A percentile compares a stretch with the other conserved stretches of the same genome.
phyloP scores from a whole-genome alignment of 2,888 invertebrate species.

The Steinernema carpocapsae region DNA sequence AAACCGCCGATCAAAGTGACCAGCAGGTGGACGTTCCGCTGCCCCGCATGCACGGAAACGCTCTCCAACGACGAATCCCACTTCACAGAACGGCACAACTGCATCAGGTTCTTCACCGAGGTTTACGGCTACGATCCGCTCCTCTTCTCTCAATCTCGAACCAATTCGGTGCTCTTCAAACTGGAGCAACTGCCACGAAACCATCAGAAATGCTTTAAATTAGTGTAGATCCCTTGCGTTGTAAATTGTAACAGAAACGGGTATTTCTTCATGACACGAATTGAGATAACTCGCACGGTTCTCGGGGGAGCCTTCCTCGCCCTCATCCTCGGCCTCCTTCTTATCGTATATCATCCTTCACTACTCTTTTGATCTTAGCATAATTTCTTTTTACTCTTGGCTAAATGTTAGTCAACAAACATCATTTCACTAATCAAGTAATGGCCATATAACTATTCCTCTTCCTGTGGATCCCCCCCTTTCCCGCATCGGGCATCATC shows the following conservation, averaged over 20 bases:
- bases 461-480: not conserved
- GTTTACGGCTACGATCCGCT: constrained; percentile 98
- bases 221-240: not conserved
- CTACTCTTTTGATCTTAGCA: no score
- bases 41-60: constrained; percentile 94
- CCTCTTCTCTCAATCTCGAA: constrained; percentile 72
- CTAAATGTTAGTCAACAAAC: no score
- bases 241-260: not conserved
- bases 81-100: constrained; percentile 94
- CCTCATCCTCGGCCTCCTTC: no score
- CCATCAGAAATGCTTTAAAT: constrained; percentile 40
- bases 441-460: constrained; percentile 13
- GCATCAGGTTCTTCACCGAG: constrained; percentile 86
- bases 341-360: no score
- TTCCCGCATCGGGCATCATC: constrained; percentile 75
- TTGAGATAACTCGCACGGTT: not conserved
- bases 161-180: constrained; percentile 79
- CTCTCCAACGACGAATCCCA: constrained; percentile 94
- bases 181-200: constrained; percentile 86
- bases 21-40: constrained; percentile 74
- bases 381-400: no score
- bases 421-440: no score
- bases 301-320: no score
- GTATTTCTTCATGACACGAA: not conserved
- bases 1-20: constrained; percentile 93